phyloP scores from a whole-genome alignment of 2,888 invertebrate genomes.

The Tetropium fuscum region DNA sequence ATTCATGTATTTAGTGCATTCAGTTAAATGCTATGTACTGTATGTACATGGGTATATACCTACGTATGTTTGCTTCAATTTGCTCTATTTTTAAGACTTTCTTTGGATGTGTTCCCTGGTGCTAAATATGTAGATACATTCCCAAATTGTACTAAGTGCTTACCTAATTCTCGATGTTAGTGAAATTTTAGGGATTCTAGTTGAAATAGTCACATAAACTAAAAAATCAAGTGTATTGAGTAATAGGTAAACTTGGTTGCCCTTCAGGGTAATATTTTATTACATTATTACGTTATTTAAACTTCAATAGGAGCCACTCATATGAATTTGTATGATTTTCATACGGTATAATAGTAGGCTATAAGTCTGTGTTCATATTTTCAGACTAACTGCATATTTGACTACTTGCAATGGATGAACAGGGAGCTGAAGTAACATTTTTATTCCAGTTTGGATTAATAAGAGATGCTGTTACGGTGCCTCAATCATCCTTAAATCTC shows the following conservation, averaged over 20 bases:
- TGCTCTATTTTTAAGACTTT: neutral
- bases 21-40: too few relatives aligned
- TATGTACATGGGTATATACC: too few relatives aligned
- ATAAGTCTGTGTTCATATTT: neutral
- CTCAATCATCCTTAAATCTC: constrained; percentile 84
- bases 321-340: neutral
- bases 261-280: too few relatives aligned
- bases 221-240: too few relatives aligned
- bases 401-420: constrained; percentile 70
- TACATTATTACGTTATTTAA: too few relatives aligned
- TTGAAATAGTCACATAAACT: too few relatives aligned
- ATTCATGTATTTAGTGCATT: too few relatives aligned
- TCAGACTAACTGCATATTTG: constrained; percentile 6
- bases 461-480: constrained; percentile 88
- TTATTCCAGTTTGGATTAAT: constrained; percentile 94
- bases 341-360: neutral
- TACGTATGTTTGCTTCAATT: neutral
- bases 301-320: too few relatives aligned
- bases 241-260: too few relatives aligned
- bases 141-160: too few relatives aligned
- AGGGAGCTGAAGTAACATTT: constrained; percentile 89
- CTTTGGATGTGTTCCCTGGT: neutral
- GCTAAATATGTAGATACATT: neutral
- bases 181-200: too few relatives aligned
- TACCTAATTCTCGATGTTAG: too few relatives aligned